phyloP scores from a whole-genome alignment of 1,140 invertebrate species.

The Choristoneura fumiferana region DNA sequence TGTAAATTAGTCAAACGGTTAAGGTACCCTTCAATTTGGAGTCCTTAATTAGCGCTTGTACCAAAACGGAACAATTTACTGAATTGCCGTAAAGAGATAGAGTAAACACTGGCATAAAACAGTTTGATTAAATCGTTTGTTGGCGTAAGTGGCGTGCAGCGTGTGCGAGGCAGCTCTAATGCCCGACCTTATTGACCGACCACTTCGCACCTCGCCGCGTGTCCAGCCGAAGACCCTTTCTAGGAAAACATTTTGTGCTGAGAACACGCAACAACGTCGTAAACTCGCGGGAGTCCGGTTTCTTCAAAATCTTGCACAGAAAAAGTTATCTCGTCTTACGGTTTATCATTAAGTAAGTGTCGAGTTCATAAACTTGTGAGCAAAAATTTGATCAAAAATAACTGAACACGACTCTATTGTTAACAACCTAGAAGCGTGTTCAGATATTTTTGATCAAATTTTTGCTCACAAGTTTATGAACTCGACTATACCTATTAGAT shows the following conservation, averaged over 20 bases:
- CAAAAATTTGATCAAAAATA: no score
- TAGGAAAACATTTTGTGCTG: conserved; percentile 39
- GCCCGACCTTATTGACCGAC: conserved; percentile 51
- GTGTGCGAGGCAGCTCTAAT: conserved; percentile 38
- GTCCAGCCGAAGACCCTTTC: conserved; percentile 54
- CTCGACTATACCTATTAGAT: no score
- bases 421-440: no score
- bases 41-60: conserved; percentile 16
- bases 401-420: no score
- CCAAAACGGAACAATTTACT: conserved; percentile 21
- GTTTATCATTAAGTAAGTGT: no score
- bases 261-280: conserved; percentile 29
- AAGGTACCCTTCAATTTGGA: conserved; percentile 5
- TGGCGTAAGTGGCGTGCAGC: conserved; percentile 39
- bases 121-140: conserved; percentile 49
- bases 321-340: no score
- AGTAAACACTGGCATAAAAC: conserved; percentile 38
- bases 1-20: conserved; percentile 7
- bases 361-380: no score
- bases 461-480: no score
- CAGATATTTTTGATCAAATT: no score
- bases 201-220: conserved; percentile 58
- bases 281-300: conserved; percentile 16
- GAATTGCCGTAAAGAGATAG: conserved; percentile 26
- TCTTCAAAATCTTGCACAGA: conserved; percentile 16